Conservation (phyloP, 2,888 invertebrate genomes). For the Hypercompe scribonia region DNA sequence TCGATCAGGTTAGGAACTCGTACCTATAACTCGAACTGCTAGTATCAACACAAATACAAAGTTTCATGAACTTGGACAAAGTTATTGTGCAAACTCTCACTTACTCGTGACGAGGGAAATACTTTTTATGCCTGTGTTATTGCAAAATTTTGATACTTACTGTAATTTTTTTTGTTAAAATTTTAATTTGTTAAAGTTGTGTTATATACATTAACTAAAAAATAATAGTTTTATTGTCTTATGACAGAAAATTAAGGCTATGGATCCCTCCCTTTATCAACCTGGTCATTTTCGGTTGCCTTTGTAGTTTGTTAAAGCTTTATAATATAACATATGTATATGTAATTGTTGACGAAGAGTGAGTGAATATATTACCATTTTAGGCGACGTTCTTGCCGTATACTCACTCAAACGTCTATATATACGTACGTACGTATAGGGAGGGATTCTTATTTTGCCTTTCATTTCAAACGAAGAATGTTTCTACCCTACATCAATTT, state of each 20-base stretch:
- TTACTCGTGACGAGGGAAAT: slow-evolving; percentile 2
- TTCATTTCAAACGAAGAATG: too few species aligned
- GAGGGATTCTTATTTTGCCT: too few species aligned
- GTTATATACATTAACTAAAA: too few species aligned
- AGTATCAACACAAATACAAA: slow-evolving; percentile 1
- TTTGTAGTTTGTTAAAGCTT: neutral
- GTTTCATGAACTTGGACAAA: slow-evolving; percentile 21
- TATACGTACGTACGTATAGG: too few species aligned
- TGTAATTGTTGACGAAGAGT: neutral
- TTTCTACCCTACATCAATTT: too few species aligned
- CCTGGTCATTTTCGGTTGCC: too few species aligned
- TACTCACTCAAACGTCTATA: neutral
- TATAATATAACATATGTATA: neutral
- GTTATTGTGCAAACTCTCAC: slow-evolving; percentile 7
- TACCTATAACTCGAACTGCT: neutral
- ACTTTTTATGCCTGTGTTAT: neutral
- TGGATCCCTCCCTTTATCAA: neutral
- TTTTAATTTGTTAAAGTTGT: too few species aligned
- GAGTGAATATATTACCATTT: neutral
- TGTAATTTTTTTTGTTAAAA: too few species aligned
- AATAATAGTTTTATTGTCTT: too few species aligned
- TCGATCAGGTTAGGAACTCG: neutral
- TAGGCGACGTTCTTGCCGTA: neutral
- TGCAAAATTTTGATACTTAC: too few species aligned
- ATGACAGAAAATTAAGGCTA: neutral